Conservation (phyloP, 2,888 invertebrate genomes). For the Leucoma salicis region DNA sequence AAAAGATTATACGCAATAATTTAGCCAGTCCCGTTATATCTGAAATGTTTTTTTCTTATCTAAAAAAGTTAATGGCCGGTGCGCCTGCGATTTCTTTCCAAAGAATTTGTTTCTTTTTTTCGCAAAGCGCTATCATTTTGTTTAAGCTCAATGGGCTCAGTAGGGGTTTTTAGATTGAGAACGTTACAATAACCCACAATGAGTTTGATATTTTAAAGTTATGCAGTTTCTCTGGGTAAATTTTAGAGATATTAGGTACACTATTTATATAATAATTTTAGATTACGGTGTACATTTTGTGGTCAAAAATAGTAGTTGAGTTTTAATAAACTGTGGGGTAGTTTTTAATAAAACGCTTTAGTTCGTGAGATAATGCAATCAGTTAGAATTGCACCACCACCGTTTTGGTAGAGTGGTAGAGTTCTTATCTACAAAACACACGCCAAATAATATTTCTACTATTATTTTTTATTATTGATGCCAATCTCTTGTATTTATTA, state of each 20-base stretch:
- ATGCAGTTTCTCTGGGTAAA: no score
- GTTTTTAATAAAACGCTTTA: slow-evolving; percentile 19
- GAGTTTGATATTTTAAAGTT: slow-evolving; percentile 24
- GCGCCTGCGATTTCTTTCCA: slow-evolving; percentile 71
- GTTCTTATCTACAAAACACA: slow-evolving; percentile 25
- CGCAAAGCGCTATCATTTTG: slow-evolving; percentile 49
- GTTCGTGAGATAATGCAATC: slow-evolving; percentile 35
- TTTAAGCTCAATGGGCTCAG: slow-evolving; percentile 65
- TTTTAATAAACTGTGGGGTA: no score
- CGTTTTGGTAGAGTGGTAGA: slow-evolving; percentile 7
- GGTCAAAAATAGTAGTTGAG: no score
- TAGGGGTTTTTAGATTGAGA: slow-evolving; percentile 47
- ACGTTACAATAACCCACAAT: slow-evolving; percentile 26
- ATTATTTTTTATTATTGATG: slow-evolving; percentile 21
- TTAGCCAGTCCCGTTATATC: slow-evolving; percentile 68
- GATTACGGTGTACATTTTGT: no score
- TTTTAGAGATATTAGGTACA: no score
- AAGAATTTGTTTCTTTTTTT: slow-evolving; percentile 43
- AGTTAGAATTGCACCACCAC: slow-evolving; percentile 13
- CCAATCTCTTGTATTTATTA: slow-evolving; percentile 24
- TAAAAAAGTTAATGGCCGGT: slow-evolving; percentile 70
- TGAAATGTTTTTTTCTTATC: slow-evolving; percentile 50
- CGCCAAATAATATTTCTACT: slow-evolving; percentile 29
- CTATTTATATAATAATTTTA: no score
- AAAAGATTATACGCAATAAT: slow-evolving; percentile 75